Percentiles rank a stretch among this genome's conserved stretches.
These are phyloP conservation scores for Sacculina carcini DNA, from an alignment of 2,888 invertebrate genomes.

Conservation along the genomic window DNA sequence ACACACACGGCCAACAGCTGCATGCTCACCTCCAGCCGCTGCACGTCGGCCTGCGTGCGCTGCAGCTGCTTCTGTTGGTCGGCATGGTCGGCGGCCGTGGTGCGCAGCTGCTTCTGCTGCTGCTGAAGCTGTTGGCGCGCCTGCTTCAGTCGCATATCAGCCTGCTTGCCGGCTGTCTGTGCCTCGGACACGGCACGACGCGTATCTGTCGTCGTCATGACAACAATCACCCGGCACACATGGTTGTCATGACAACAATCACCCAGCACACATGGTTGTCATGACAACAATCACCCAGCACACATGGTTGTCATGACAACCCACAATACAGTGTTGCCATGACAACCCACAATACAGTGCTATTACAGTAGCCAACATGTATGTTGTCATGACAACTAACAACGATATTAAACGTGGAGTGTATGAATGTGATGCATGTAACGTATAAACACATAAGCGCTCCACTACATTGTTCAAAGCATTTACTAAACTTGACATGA, in stretches of 20 bases:
- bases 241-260: not conserved
- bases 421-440: not conserved
- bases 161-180: slow-evolving; percentile 47
- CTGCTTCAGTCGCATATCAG: slow-evolving; percentile 42
- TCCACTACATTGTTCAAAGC: too few species aligned
- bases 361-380: too few species aligned
- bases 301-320: not conserved
- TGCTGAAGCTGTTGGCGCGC: slow-evolving; percentile 32
- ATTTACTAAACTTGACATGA: too few species aligned
- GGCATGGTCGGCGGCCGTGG: slow-evolving; percentile 36
- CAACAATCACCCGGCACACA: not conserved
- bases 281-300: not conserved
- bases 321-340: not conserved
- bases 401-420: too few species aligned
- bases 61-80: slow-evolving; percentile 34
- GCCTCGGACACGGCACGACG: slow-evolving; percentile 46
- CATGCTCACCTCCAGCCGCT: slow-evolving; percentile 19
- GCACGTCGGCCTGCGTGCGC: slow-evolving; percentile 24
- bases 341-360: too few species aligned
- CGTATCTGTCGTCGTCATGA: slow-evolving; percentile 28
- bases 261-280: not conserved
- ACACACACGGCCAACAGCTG: not conserved
- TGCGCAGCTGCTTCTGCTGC: slow-evolving; percentile 37
- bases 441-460: too few species aligned
- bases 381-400: too few species aligned